Percentiles rank a stretch among this genome's conserved stretches.
phyloP scores from a whole-genome alignment of 2,888 invertebrate species.

The Drepana falcataria region DNA sequence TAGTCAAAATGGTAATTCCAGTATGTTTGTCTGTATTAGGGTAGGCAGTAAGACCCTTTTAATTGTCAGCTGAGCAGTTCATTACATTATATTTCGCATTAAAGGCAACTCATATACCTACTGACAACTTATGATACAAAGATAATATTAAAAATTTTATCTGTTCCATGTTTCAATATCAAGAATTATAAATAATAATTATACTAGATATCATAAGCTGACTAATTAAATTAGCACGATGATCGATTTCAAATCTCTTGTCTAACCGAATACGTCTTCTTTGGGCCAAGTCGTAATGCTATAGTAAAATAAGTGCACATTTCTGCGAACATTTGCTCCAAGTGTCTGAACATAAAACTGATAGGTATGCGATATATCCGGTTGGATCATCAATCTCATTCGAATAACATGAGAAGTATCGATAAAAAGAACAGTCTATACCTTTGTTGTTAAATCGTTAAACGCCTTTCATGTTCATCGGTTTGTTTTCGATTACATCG shows the following conservation, averaged over 20 bases:
- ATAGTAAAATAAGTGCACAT: slow-evolving; percentile 58
- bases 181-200: too few relatives aligned
- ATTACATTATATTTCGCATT: too few relatives aligned
- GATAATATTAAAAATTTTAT: too few relatives aligned
- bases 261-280: slow-evolving; percentile 31
- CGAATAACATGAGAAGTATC: slow-evolving; percentile 35
- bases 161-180: too few relatives aligned
- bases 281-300: slow-evolving; percentile 38
- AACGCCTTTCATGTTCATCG: slow-evolving; percentile 16
- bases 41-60: too few relatives aligned
- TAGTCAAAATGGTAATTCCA: too few relatives aligned
- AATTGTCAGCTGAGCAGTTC: too few relatives aligned
- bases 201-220: too few relatives aligned
- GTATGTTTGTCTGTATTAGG: too few relatives aligned
- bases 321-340: slow-evolving; percentile 66
- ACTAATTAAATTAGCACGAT: slow-evolving; percentile 5
- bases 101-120: too few relatives aligned
- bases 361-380: slow-evolving; percentile 71
- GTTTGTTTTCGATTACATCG: slow-evolving; percentile 17
- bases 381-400: slow-evolving; percentile 55
- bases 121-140: too few relatives aligned
- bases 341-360: slow-evolving; percentile 73
- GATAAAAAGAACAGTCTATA: slow-evolving; percentile 31
- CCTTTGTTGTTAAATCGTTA: slow-evolving; percentile 28
- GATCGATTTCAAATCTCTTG: slow-evolving; percentile 31